phyloP scores from a whole-genome alignment of 2,113 vertebrate species.

The Bambusicola thoracicus region DNA sequence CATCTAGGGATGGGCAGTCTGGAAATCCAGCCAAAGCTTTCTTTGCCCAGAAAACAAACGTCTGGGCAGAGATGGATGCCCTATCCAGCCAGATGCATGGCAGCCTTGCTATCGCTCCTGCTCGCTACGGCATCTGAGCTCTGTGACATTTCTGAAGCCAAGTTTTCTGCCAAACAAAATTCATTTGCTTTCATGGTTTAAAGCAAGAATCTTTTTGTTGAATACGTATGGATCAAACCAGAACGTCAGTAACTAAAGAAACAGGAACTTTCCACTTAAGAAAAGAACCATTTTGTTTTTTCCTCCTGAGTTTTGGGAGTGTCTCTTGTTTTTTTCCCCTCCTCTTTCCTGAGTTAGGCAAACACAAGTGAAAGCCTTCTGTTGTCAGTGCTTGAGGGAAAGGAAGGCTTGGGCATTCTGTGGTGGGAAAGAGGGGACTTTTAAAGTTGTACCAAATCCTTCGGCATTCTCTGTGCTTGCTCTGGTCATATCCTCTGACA shows the following conservation, averaged over 20 bases:
- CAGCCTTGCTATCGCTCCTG: neutral
- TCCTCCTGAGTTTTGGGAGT: neutral
- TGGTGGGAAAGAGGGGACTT: neutral
- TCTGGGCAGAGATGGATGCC: neutral
- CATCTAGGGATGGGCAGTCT: neutral
- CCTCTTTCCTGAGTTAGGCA: neutral
- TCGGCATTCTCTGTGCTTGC: neutral
- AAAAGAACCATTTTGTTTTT: neutral
- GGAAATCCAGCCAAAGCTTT: neutral
- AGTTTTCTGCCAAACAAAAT: neutral
- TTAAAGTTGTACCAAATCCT: neutral
- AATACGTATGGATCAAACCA: neutral
- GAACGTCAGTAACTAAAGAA: neutral
- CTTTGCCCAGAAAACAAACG: neutral
- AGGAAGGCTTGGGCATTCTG: neutral
- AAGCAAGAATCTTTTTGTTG: neutral
- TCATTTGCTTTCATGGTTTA: neutral
- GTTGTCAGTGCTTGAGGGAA: neutral
- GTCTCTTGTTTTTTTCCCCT: neutral
- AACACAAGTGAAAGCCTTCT: neutral
- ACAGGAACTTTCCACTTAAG: neutral
- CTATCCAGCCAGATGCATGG: neutral
- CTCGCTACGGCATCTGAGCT: neutral
- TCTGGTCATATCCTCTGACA: rapidly evolving
- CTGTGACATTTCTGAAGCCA: neutral